Base-by-base conservation (phyloP, 2,888 invertebrate species). In the Lapara coniferarum region DNA sequence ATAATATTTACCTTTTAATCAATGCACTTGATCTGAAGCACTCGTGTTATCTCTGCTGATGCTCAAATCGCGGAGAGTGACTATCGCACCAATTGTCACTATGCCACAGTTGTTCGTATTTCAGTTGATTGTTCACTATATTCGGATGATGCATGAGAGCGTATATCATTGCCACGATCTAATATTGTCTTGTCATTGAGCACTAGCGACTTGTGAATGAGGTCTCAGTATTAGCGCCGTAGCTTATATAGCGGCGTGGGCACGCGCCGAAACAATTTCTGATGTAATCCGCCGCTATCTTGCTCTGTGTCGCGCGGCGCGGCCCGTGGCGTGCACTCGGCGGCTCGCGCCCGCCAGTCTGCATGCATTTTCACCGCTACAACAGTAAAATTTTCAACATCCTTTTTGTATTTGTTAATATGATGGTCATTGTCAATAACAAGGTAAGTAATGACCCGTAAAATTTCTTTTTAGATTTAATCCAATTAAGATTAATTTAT, bases 61-160 rank as follows among this genome's bases (percentile, higher is more conserved):
- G 86, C 73, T 93, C 90, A 81, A 91, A 93, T 74, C 88, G 85
- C 77, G 93, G 93, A 70, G 92, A 91, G 88, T 92, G 90, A 81
- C 92, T 90, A 78, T 90, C 89, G 84, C 93, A 91, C 89, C 88
- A 91, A 84, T 93, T 92, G 83, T 93, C 93, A 93, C 92, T 92
- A 81, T 91, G 88, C 93, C 93, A 93, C 92, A 89, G 90, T 89
- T 91, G 92, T 89, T 90, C 90, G 89, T 88, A 86, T 81, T 87
- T 84, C 63, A 83, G 82, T 83, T 87, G 85, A 78, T 82, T 86
- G 82, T 85, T 87, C 79, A 86, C 84, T 79, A 83, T 82, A 81
- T 84, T 81, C 83, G 83, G 79, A 82, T 86, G 79, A 89, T 88
- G 82, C 92, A 92, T 90, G 90, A 85, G 89, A 88, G 88, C 88